Conservation (phyloP, 2,888 invertebrate species). For the Syrista parreyssii region DNA sequence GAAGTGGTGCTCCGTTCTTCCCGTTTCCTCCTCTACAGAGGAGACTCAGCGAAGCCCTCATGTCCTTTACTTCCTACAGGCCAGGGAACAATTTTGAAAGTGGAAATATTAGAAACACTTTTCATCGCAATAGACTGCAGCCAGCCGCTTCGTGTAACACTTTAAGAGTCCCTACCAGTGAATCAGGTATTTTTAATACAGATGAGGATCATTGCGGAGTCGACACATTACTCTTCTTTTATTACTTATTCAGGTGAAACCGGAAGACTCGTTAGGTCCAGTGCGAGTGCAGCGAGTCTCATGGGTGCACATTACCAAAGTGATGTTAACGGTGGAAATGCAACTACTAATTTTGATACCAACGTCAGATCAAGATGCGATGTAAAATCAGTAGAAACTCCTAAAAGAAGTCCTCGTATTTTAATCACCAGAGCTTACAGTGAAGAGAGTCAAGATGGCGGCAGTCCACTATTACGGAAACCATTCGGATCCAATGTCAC, state of each 20-base stretch:
- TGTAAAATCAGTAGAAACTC: constrained; percentile 33
- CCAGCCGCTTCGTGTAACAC: constrained; percentile 78
- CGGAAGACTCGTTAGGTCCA: constrained; percentile 63
- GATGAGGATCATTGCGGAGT: neutral
- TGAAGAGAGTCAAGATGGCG: constrained; percentile 73
- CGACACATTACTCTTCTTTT: neutral
- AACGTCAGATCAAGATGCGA: constrained; percentile 10
- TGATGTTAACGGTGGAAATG: constrained; percentile 37
- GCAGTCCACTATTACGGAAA: constrained; percentile 51
- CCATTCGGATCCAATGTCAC: constrained; percentile 24
- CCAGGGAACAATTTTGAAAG: constrained; percentile 52
- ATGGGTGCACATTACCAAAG: constrained; percentile 62
- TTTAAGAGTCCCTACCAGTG: constrained; percentile 72
- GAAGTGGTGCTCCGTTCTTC: constrained; percentile 69
- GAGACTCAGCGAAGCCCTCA: constrained; percentile 70
- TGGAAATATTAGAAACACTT: constrained; percentile 46
- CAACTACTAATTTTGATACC: constrained; percentile 30
- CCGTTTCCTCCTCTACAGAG: constrained; percentile 69
- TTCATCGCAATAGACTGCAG: constrained; percentile 69
- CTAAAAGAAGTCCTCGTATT: constrained; percentile 75
- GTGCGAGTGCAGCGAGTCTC: constrained; percentile 70
- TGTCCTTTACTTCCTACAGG: constrained; percentile 57
- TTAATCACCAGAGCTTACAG: constrained; percentile 80
- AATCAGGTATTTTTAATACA: constrained; percentile 38
- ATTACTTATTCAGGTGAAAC: constrained; percentile 39